A percentile compares a stretch with the other conserved stretches of the same genome.
Evolutionary conservation across 2,113 vertebrate genomes (phyloP).

Genomic region (Psittacara wagleri): DNA sequence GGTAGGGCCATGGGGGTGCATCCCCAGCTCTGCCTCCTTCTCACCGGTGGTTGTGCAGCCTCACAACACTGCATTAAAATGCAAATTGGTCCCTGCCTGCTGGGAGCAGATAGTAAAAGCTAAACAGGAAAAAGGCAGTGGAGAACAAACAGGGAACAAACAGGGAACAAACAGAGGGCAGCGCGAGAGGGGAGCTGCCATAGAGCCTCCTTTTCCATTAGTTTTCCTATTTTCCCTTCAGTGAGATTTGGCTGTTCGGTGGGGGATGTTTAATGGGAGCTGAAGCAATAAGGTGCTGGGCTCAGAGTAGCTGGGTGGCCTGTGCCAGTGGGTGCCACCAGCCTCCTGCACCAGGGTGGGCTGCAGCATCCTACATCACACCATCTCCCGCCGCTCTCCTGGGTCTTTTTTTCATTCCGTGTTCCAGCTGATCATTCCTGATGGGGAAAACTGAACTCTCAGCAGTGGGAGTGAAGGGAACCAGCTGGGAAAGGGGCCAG

Average conservation of each 20-base stretch:
- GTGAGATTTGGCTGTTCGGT: not conserved
- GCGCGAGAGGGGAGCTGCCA: not conserved
- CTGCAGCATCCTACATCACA: not conserved
- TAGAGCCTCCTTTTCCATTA: not conserved
- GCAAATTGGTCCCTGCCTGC: conserved; percentile 52
- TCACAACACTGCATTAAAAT: conserved; percentile 22
- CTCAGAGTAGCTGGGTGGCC: not conserved
- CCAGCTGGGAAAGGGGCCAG: not conserved
- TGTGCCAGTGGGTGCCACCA: not conserved
- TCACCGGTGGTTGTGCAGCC: not conserved
- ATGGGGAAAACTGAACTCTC: not conserved
- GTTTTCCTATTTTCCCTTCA: not conserved
- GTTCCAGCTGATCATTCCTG: not conserved
- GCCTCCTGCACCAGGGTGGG: fast-evolving
- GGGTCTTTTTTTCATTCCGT: not conserved
- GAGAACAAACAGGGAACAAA: conserved; percentile 2
- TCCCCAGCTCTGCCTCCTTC: not conserved
- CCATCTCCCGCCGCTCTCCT: not conserved
- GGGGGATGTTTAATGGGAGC: not conserved
- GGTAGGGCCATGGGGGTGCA: not conserved
- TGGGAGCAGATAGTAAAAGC: conserved; percentile 46
- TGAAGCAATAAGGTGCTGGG: not conserved
- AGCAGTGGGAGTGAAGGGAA: not conserved
- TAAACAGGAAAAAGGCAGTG: not conserved
- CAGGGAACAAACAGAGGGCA: conserved; percentile 1